phyloP scores from a whole-genome alignment of 2,113 vertebrate species.

The Plectropomus leopardus region DNA sequence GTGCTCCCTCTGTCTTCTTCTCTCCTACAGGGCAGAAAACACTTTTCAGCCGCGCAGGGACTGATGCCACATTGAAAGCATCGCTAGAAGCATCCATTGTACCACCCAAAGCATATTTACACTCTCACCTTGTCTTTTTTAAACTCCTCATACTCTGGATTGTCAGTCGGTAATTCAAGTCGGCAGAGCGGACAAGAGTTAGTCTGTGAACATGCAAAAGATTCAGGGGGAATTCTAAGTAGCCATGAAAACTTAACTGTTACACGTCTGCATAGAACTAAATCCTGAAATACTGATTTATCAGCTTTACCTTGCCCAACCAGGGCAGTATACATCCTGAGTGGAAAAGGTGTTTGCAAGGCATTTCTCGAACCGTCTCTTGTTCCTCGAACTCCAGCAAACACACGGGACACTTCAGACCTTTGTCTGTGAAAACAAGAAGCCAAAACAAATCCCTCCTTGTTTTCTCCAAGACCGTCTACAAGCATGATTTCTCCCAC shows the following conservation, averaged over 20 bases:
- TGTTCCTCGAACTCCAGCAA: slow-evolving; percentile 93
- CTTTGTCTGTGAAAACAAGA: slow-evolving; percentile 82
- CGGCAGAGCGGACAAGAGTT: slow-evolving; percentile 94
- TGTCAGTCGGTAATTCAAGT: slow-evolving; percentile 91
- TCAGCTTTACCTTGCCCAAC: slow-evolving; percentile 89
- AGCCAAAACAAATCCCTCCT: neutral
- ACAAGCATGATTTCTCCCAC: neutral
- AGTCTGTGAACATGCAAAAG: slow-evolving; percentile 80
- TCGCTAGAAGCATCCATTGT: accelerated
- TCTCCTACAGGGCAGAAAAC: slow-evolving; percentile 80
- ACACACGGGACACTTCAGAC: slow-evolving; percentile 92
- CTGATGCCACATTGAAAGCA: neutral
- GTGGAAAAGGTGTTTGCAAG: slow-evolving; percentile 93
- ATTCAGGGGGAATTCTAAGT: neutral
- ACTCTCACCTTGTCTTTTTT: slow-evolving; percentile 90
- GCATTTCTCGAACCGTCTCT: slow-evolving; percentile 90
- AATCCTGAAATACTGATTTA: neutral
- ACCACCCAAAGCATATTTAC: neutral
- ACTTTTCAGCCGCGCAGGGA: neutral
- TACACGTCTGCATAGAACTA: neutral
- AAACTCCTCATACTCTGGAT: slow-evolving; percentile 90
- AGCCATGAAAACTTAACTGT: neutral
- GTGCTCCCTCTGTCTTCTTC: slow-evolving; percentile 89
- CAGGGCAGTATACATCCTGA: slow-evolving; percentile 92
- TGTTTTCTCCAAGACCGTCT: neutral